A percentile compares a stretch with the other conserved stretches of the same genome.
These are phyloP conservation scores for Aphelenchoides besseyi DNA, from an alignment of 1,140 invertebrate species.

Conservation along the genomic window DNA sequence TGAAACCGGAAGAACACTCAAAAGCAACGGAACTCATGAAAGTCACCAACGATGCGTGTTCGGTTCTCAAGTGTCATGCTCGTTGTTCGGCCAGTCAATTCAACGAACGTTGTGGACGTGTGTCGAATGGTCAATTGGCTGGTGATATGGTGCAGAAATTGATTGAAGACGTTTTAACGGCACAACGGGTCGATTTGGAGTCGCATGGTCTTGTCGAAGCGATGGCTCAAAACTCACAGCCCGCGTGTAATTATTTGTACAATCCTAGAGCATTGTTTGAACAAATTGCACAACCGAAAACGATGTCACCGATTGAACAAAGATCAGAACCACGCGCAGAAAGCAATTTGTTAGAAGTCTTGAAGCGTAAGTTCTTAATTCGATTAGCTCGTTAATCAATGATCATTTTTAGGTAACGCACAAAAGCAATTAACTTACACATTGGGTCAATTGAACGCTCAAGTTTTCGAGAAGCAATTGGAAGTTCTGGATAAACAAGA, in stretches of 20 bases:
- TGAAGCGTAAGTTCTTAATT: not conserved
- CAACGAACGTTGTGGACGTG: not conserved
- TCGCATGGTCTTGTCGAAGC: not conserved
- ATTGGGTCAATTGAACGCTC: conserved; percentile 7
- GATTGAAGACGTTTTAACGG: not conserved
- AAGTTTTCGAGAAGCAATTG: conserved; percentile 20
- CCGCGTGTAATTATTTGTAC: conserved; percentile 17
- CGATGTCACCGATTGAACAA: not conserved
- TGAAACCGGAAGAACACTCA: conserved; percentile 8
- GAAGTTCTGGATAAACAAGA: conserved; percentile 22
- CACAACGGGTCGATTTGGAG: conserved; percentile 5
- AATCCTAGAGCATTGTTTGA: conserved; percentile 4
- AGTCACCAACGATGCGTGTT: conserved; percentile 8
- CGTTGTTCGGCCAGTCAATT: conserved; percentile 10
- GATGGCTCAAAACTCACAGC: not conserved
- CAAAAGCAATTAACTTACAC: not conserved
- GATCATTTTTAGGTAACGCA: not conserved
- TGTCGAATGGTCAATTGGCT: not conserved
- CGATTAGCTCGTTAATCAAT: not conserved
- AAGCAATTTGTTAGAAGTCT: not conserved
- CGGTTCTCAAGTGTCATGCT: conserved; percentile 11
- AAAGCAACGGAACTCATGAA: not conserved
- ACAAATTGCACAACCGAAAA: no score
- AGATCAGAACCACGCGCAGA: not conserved
- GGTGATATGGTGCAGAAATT: not conserved